These are phyloP conservation scores for Characodon lateralis DNA, from an alignment of 2,797 vertebrate species.

Conservation along the genomic window DNA sequence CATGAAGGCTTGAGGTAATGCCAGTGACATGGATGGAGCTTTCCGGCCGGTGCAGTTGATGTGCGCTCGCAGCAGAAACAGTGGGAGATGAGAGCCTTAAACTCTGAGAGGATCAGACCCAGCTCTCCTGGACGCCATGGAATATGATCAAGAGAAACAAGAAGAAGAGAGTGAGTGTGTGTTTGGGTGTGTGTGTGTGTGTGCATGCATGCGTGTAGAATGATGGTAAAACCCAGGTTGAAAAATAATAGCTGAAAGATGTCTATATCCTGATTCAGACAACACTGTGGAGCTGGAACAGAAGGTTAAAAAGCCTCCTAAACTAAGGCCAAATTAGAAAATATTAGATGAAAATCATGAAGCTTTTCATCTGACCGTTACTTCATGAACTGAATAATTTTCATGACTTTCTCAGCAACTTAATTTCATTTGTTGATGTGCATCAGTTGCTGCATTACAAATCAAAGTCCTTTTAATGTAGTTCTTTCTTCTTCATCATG, in stretches of 20 bases:
- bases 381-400: neutral
- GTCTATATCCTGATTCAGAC: slow-evolving; percentile 7
- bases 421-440: neutral
- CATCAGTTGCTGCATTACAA: neutral
- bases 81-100: slow-evolving; percentile 59
- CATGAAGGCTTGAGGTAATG: slow-evolving; percentile 77
- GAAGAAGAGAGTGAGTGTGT: neutral
- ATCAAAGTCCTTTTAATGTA: no score
- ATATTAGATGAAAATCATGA: no score
- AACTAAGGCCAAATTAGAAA: neutral
- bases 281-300: slow-evolving; percentile 12
- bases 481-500: no score
- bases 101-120: slow-evolving; percentile 71
- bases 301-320: neutral
- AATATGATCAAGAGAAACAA: slow-evolving; percentile 68
- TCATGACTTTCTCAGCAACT: neutral
- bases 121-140: slow-evolving; percentile 65
- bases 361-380: neutral
- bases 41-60: slow-evolving; percentile 53
- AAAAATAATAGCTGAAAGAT: slow-evolving; percentile 28
- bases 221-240: slow-evolving; percentile 18
- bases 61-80: slow-evolving; percentile 23
- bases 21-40: slow-evolving; percentile 80
- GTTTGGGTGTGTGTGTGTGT: neutral
- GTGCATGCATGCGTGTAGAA: slow-evolving; percentile 6